Base-by-base conservation (phyloP, 1,140 invertebrate genomes). In the Aphaenogaster rudis region DNA sequence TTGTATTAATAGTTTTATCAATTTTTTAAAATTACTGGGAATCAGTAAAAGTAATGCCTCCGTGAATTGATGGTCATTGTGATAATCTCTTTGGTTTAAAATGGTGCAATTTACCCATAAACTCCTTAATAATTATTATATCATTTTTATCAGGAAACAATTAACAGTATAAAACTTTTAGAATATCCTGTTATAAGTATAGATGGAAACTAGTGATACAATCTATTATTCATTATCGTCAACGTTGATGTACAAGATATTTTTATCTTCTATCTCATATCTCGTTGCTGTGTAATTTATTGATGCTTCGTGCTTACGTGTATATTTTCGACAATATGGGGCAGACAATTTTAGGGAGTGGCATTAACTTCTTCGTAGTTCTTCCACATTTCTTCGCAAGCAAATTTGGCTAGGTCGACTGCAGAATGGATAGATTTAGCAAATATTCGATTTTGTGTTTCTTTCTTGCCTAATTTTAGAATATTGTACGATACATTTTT, bases 331-430 rank as follows among this genome's bases (percentile, higher is more conserved):
- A 39, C 64, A 21, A 81, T 81, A 33, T 80, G 9, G 54, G 45
- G 9, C 77, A 61, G 74, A 69, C 48, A 80, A 57, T 86, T 86
- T 81, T 86, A 86, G 85, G 52, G 42, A 81, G 48, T 81, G 52
- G 21, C n/a, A 80, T 80, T 59, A 67, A 80, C 6, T 80, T 69
- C 52, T 69, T 57, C 15, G 85, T 61, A 50, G 15, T 67, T 28
- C 15, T 59, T 57, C n/a, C 42, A 61, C 45, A 11, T 79, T 66
- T 28, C 39, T 52, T 57, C 21, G 15, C 74, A 54, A 50, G 36
- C 15, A 79, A 79, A 86, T 45, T 74, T 76, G 28, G 5, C 33
- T 45, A 21, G 42, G 45, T 84, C 28, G 76, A 50, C 21, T 48
- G n/a, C 33, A 36, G 54, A 48, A 61, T 13, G 3, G 2, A 0